Evolutionary conservation across 2,113 vertebrate genomes (phyloP).

Genomic region (Nipponia nippon): DNA sequence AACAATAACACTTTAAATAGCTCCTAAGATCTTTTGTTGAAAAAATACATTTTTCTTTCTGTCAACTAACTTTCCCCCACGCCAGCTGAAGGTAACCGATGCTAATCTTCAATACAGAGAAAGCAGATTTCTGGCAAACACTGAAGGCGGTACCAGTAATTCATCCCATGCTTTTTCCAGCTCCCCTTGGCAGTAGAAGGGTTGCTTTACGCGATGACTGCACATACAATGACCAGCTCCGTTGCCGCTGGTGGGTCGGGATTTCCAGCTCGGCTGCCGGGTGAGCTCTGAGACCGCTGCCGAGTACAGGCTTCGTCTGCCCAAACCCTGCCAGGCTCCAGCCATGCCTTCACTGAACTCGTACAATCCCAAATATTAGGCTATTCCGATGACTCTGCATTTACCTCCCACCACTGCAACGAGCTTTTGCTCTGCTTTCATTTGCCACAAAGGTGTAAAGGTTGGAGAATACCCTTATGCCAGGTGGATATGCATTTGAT

Average conservation of each 20-base stretch:
- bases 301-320: not conserved
- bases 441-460: not conserved
- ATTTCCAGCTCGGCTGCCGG: not conserved
- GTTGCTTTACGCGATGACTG: not conserved
- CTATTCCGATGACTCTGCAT: not conserved
- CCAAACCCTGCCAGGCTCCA: fast-evolving
- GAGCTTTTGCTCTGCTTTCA: not conserved
- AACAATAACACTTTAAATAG: not conserved
- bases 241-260: not conserved
- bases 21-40: not conserved
- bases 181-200: not conserved
- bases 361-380: not conserved
- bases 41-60: not conserved
- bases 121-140: not conserved
- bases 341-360: not conserved
- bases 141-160: not conserved
- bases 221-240: fast-evolving
- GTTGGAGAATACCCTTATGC: not conserved
- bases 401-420: not conserved
- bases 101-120: not conserved
- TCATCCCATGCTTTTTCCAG: not conserved
- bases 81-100: not conserved
- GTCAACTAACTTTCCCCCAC: not conserved
- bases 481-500: not conserved
- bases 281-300: not conserved